These are phyloP conservation scores for Drosophila histrio DNA, from an alignment of 2,888 invertebrate species.

Conservation along the genomic window DNA sequence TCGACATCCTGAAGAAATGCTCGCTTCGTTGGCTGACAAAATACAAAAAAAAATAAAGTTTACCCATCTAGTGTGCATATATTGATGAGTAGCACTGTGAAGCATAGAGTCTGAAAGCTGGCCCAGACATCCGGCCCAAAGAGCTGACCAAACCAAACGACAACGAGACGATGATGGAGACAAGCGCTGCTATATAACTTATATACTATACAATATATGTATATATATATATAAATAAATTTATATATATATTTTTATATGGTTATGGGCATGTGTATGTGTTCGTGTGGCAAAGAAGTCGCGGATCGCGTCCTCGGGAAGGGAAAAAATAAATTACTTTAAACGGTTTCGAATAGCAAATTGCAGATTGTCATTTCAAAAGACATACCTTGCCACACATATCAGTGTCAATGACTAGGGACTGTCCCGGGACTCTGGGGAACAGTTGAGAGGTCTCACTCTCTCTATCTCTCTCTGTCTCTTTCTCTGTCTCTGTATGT, in stretches of 20 bases:
- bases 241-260: neutral
- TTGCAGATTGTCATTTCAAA: slow-evolving; percentile 81
- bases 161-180: slow-evolving; percentile 23
- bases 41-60: neutral
- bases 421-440: slow-evolving; percentile 26
- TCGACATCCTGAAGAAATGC: no score
- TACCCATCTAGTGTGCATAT: neutral
- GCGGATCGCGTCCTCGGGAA: slow-evolving; percentile 59
- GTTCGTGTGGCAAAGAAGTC: slow-evolving; percentile 29
- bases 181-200: slow-evolving; percentile 9
- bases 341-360: slow-evolving; percentile 82
- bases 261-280: neutral
- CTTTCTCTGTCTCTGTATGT: slow-evolving; percentile 22
- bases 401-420: slow-evolving; percentile 72
- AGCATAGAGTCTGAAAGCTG: slow-evolving; percentile 4
- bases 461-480: neutral
- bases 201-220: neutral
- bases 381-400: slow-evolving; percentile 75
- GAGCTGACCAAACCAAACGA: slow-evolving; percentile 13
- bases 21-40: no score
- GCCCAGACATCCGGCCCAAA: slow-evolving; percentile 52
- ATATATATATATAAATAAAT: neutral
- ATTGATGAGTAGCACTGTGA: slow-evolving; percentile 23
- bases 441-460: slow-evolving; percentile 6
- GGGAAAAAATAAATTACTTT: slow-evolving; percentile 80